These are phyloP conservation scores for Sterrhoptilus dennistouni DNA, from an alignment of 2,113 vertebrate genomes.

Conservation along the genomic window DNA sequence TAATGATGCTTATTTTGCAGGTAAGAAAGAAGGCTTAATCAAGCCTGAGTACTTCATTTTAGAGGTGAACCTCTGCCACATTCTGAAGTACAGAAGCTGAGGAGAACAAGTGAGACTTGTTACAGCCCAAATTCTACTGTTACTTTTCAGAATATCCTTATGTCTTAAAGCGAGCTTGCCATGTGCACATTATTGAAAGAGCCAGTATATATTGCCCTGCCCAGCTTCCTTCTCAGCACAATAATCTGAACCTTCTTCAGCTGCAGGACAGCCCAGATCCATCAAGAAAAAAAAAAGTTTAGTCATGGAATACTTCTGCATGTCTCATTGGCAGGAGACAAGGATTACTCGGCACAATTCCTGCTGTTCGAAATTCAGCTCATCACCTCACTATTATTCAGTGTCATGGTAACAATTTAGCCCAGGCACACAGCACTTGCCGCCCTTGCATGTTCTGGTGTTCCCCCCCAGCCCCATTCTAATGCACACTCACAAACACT, in stretches of 20 bases:
- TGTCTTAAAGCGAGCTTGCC: not conserved
- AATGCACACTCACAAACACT: not conserved
- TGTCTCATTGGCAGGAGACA: not conserved
- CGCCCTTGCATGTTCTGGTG: not conserved
- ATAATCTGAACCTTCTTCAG: not conserved
- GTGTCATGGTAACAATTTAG: conserved; percentile 19
- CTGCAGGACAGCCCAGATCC: not conserved
- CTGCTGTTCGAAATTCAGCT: not conserved
- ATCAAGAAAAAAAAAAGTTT: not conserved
- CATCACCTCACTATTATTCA: not conserved
- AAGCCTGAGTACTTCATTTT: not conserved
- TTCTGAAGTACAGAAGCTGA: not conserved
- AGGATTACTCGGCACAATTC: not conserved
- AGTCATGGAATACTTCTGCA: not conserved
- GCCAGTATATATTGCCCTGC: not conserved
- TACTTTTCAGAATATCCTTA: not conserved
- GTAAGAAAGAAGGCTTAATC: not conserved
- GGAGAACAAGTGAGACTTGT: not conserved
- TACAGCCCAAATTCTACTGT: not conserved
- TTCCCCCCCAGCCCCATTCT: not conserved
- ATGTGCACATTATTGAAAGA: rapidly evolving
- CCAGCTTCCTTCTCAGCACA: not conserved
- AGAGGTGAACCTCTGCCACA: not conserved
- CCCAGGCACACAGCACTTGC: not conserved
- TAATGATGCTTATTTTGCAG: not conserved